Percentiles rank a stretch among this genome's conserved stretches.
phyloP scores from a whole-genome alignment of 2,797 vertebrate genomes.

The Tinamus major region DNA sequence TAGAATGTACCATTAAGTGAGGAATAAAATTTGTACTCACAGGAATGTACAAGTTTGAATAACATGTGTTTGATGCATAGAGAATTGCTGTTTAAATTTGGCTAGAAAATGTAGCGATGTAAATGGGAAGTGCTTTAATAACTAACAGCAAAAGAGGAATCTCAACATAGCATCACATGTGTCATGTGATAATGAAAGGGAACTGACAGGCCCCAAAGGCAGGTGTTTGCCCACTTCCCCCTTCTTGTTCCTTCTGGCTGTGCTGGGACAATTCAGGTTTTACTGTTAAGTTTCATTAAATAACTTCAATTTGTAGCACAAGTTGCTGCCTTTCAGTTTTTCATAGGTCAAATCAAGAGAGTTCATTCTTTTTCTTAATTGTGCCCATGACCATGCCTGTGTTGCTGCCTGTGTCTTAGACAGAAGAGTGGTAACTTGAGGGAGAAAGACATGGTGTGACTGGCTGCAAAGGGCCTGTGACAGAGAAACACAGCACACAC shows the following conservation, averaged over 20 bases:
- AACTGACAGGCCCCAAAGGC: neutral
- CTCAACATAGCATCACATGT: neutral
- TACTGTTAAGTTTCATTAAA: neutral
- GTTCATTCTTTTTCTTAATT: neutral
- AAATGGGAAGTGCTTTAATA: neutral
- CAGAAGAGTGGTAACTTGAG: neutral
- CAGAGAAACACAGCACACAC: neutral
- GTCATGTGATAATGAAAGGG: neutral
- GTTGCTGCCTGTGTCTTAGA: neutral
- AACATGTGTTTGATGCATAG: neutral
- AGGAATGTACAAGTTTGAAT: too few relatives aligned
- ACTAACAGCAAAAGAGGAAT: neutral
- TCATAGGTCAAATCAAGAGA: neutral
- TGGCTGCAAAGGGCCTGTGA: neutral
- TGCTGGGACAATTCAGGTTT: neutral
- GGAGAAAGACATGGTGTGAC: neutral
- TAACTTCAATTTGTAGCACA: neutral
- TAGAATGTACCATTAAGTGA: neutral
- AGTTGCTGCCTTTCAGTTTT: neutral
- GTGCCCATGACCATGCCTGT: neutral
- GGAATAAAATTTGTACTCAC: too few relatives aligned
- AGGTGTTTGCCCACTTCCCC: neutral
- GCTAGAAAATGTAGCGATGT: too few relatives aligned
- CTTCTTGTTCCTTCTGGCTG: neutral
- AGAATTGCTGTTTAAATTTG: neutral